Conservation (phyloP, 2,888 invertebrate genomes). For the Unio pictorum region DNA sequence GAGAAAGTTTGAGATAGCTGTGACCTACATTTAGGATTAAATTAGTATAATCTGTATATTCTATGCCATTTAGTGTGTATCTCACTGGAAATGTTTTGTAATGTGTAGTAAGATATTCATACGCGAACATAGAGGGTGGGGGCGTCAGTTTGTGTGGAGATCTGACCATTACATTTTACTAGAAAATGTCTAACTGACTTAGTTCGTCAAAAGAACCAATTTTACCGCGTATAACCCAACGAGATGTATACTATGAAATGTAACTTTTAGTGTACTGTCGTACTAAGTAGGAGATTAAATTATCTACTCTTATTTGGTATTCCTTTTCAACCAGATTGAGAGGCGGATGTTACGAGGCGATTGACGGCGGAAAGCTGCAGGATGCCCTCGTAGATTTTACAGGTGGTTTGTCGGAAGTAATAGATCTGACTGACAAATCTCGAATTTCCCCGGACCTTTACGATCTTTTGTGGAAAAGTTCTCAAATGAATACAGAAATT, state of each 20-base stretch:
- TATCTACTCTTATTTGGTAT: background rate
- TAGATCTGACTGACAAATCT: constrained; percentile 47
- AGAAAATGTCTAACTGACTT: too few species aligned
- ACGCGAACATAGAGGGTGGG: too few species aligned
- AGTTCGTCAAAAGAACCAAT: too few species aligned
- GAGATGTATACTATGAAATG: background rate
- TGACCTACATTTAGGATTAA: too few species aligned
- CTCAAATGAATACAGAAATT: constrained; percentile 62
- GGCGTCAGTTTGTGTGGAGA: too few species aligned
- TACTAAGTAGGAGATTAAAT: background rate
- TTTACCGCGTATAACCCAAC: too few species aligned
- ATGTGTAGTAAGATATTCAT: too few species aligned
- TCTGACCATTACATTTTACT: too few species aligned
- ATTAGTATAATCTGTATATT: too few species aligned
- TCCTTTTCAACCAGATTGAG: constrained; percentile 48
- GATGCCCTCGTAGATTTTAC: constrained; percentile 68
- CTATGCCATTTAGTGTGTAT: too few species aligned
- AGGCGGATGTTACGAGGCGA: constrained; percentile 60
- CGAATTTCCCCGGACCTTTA: constrained; percentile 55
- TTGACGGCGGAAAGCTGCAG: constrained; percentile 64
- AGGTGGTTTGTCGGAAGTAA: constrained; percentile 65
- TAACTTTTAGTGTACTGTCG: background rate
- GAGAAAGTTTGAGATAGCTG: too few species aligned
- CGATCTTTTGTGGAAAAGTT: constrained; percentile 52
- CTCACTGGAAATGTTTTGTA: too few species aligned